These are phyloP conservation scores for Tangara arthus DNA, from an alignment of 2,797 vertebrate species.

Conservation along the genomic window DNA sequence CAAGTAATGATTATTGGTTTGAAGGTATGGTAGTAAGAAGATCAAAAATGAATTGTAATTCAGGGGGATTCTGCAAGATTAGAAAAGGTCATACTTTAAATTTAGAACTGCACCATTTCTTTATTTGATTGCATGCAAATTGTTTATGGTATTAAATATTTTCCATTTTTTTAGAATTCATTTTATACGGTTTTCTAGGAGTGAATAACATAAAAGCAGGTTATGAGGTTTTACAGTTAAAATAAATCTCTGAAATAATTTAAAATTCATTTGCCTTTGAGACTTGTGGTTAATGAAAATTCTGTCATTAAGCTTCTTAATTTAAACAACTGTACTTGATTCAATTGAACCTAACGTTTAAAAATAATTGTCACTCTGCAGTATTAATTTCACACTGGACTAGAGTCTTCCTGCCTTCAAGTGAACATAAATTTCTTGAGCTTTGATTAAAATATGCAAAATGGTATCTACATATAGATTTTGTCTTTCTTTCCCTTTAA, in stretches of 20 bases:
- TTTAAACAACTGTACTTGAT: constrained; percentile 4
- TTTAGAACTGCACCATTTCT: background rate
- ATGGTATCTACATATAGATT: rapidly evolving
- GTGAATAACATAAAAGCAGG: background rate
- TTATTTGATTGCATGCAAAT: background rate
- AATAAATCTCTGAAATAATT: constrained; percentile 7
- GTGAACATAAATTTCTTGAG: background rate
- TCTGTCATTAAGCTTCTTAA: constrained; percentile 12
- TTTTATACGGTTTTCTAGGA: background rate
- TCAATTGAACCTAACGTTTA: background rate
- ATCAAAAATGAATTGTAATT: background rate
- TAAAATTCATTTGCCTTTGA: constrained; percentile 18
- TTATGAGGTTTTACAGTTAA: constrained; percentile 20
- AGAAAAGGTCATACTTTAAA: background rate
- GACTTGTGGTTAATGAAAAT: constrained; percentile 39
- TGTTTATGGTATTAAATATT: background rate
- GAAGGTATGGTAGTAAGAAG: background rate
- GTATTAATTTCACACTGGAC: background rate
- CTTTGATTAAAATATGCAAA: background rate
- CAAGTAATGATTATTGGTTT: background rate
- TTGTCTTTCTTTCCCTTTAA: background rate
- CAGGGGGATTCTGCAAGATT: background rate
- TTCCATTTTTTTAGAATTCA: background rate
- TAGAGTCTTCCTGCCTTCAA: background rate
- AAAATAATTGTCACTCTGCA: background rate